phyloP scores from a whole-genome alignment of 1,140 invertebrate species.

The Teleopsis dalmanni region DNA sequence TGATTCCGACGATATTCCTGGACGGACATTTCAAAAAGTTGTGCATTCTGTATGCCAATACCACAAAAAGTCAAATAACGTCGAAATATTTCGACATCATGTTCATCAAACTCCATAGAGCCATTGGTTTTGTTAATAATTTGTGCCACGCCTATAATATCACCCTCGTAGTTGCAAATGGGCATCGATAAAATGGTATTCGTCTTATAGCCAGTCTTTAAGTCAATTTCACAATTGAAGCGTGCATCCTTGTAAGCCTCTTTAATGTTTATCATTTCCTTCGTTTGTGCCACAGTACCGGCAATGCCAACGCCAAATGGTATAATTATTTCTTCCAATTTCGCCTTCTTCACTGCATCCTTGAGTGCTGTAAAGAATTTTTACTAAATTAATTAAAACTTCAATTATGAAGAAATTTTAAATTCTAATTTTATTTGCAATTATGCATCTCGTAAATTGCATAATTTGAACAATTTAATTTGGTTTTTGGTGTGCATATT shows the following conservation, averaged over 20 bases:
- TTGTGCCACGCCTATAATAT: constrained; percentile 94
- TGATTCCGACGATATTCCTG: constrained; percentile 91
- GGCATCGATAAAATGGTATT: constrained; percentile 87
- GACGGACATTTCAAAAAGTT: constrained; percentile 89
- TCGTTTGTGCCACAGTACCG: constrained; percentile 79
- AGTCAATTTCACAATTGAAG: constrained; percentile 89
- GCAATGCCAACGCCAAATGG: constrained; percentile 87
- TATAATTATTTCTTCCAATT: constrained; percentile 73
- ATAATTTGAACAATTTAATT: too few relatives aligned
- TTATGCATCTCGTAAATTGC: too few relatives aligned
- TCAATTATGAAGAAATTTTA: too few relatives aligned
- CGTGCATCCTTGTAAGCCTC: constrained; percentile 76
- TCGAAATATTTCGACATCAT: constrained; percentile 80
- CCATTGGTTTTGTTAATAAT: constrained; percentile 93
- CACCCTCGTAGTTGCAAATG: constrained; percentile 90
- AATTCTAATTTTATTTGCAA: too few relatives aligned
- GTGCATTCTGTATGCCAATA: constrained; percentile 94
- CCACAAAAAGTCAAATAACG: constrained; percentile 93
- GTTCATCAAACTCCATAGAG: constrained; percentile 74
- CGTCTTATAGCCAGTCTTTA: constrained; percentile 86
- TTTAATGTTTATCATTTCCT: constrained; percentile 81
- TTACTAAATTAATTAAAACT: too few relatives aligned
- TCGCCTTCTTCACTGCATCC: constrained; percentile 62
- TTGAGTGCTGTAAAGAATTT: constrained; percentile 55
- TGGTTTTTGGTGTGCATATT: too few relatives aligned